A percentile compares a stretch with the other conserved stretches of the same genome.
Conservation (phyloP, 2,797 vertebrate species). For the Spatula versicolor region DNA sequence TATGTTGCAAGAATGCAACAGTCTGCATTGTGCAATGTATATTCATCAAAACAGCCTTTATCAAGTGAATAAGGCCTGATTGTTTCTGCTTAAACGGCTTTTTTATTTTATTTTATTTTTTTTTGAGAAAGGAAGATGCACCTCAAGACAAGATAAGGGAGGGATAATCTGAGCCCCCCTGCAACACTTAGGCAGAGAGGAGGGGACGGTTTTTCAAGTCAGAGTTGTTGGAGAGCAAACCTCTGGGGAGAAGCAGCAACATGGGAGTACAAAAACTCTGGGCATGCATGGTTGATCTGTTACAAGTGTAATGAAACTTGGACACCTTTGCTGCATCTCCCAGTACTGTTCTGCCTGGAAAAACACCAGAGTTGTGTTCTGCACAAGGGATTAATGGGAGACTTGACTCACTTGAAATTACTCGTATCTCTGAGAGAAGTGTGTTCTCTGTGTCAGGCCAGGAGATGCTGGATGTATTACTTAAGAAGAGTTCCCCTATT, state of each 20-base stretch:
- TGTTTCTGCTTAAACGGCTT: background rate
- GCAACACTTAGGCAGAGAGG: background rate
- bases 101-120: background rate
- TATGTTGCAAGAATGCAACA: constrained; percentile 53
- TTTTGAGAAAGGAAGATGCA: background rate
- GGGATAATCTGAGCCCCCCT: background rate
- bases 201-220: background rate
- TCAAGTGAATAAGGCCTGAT: background rate
- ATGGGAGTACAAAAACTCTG: background rate
- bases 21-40: background rate
- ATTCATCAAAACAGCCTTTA: background rate
- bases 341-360: background rate
- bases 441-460: background rate
- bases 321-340: background rate
- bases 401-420: background rate
- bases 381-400: background rate
- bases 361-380: background rate
- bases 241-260: background rate
- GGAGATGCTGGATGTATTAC: background rate
- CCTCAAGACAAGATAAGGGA: background rate
- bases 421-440: background rate
- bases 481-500: background rate
- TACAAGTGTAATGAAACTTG: background rate
- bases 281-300: background rate
- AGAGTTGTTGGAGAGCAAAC: background rate